Evolutionary conservation across 2,888 invertebrate species (phyloP).

Genomic region (Cheilosia pagana): DNA sequence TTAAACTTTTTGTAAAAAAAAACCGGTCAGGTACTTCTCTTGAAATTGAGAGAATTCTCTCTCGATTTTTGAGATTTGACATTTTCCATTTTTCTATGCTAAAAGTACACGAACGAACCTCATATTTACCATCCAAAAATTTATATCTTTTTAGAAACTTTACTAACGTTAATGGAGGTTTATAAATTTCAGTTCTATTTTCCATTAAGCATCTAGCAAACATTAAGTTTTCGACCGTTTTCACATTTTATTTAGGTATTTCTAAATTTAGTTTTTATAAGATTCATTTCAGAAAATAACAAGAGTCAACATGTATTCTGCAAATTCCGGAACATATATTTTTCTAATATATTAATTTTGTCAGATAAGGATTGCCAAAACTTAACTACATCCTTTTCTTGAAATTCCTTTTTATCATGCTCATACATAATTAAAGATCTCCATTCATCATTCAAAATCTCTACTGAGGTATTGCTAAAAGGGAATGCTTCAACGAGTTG

Average conservation of each 20-base stretch:
- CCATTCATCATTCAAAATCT: slow-evolving; percentile 35
- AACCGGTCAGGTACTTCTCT: too few relatives aligned
- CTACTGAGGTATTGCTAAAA: slow-evolving; percentile 1
- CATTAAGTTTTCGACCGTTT: too few relatives aligned
- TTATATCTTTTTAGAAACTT: slow-evolving; percentile 11
- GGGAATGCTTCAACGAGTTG: slow-evolving; percentile 22
- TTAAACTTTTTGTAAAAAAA: too few relatives aligned
- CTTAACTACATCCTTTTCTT: slow-evolving; percentile 6
- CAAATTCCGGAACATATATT: slow-evolving; percentile 10
- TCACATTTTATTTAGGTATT: too few relatives aligned
- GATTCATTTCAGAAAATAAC: slow-evolving; percentile 27
- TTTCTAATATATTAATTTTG: slow-evolving; percentile 2
- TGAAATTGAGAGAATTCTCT: too few relatives aligned
- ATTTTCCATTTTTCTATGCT: too few relatives aligned
- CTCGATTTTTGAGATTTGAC: too few relatives aligned
- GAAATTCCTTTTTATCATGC: slow-evolving; percentile 1
- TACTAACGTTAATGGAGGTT: not conserved
- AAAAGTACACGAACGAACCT: too few relatives aligned
- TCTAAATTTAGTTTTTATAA: too few relatives aligned
- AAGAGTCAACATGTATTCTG: slow-evolving; percentile 6
- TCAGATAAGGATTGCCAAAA: slow-evolving; percentile 11
- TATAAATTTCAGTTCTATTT: too few relatives aligned
- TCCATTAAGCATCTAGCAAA: too few relatives aligned
- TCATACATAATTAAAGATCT: slow-evolving; percentile 22
- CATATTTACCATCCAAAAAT: slow-evolving; percentile 2